Percentiles rank a stretch among this genome's conserved stretches.
These are phyloP conservation scores for Endomychus coccineus DNA, from an alignment of 2,888 invertebrate genomes.

Conservation along the genomic window DNA sequence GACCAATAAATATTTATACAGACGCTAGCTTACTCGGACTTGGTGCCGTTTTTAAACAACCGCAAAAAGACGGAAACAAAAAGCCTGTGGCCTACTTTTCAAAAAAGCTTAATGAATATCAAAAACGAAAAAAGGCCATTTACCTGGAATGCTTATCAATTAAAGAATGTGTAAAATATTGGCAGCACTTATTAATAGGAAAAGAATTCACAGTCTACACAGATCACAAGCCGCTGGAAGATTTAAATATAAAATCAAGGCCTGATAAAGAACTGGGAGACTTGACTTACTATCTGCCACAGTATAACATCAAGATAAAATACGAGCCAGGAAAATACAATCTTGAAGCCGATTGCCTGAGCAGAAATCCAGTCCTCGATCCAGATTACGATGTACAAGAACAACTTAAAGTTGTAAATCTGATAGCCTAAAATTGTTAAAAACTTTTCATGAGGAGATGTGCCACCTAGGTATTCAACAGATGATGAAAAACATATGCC, in stretches of 20 bases:
- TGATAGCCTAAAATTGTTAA: no score
- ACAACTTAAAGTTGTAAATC: no score
- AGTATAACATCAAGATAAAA: constrained; percentile 25
- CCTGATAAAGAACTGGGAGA: constrained; percentile 28
- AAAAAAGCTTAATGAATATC: constrained; percentile 22
- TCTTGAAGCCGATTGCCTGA: constrained; percentile 8
- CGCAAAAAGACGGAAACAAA: constrained; percentile 17
- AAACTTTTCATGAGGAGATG: no score
- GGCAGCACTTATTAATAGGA: constrained; percentile 25
- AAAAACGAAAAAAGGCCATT: constrained; percentile 21
- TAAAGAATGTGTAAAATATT: constrained; percentile 24
- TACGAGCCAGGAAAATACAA: constrained; percentile 17
- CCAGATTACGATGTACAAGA: no score
- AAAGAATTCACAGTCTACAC: constrained; percentile 19
- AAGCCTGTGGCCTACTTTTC: constrained; percentile 17
- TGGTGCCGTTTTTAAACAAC: constrained; percentile 24
- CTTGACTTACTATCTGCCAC: constrained; percentile 24
- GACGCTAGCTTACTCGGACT: constrained; percentile 23
- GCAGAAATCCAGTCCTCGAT: constrained; percentile 9
- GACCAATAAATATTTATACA: constrained; percentile 17
- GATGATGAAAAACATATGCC: no score
- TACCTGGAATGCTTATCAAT: constrained; percentile 25
- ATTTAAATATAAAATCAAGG: constrained; percentile 24
- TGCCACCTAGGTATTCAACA: no score
- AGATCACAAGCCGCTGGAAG: constrained; percentile 14